Conservation (phyloP, 1,140 invertebrate species). For the Nebria ingens region DNA sequence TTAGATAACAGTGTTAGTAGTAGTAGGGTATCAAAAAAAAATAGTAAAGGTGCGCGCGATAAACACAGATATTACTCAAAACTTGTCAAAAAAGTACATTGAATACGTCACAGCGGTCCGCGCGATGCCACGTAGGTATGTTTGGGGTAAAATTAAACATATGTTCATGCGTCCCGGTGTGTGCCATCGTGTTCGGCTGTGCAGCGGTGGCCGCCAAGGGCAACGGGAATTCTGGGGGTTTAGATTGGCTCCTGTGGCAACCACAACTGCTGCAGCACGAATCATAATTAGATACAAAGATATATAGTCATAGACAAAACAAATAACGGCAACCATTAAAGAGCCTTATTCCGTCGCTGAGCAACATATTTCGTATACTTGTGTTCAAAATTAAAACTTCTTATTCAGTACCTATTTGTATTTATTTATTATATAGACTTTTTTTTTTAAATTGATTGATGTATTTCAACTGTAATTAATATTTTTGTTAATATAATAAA, state of each 20-base stretch:
- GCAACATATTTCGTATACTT: no score
- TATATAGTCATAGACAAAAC: constrained; percentile 9
- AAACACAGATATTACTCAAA: neutral
- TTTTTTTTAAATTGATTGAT: no score
- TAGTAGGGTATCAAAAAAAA: no score
- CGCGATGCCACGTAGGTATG: neutral
- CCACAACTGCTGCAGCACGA: constrained; percentile 12
- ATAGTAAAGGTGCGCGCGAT: neutral
- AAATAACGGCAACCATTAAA: constrained; percentile 14
- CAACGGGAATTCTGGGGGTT: neutral
- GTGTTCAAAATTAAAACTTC: no score
- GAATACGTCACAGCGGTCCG: neutral
- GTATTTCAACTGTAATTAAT: no score
- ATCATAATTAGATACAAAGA: constrained; percentile 14
- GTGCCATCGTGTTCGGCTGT: no score
- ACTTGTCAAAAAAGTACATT: neutral
- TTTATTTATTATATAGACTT: no score
- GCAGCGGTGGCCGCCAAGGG: neutral
- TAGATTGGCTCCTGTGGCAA: neutral
- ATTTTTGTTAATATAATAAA: no score
- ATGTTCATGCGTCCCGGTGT: neutral
- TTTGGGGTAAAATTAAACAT: no score
- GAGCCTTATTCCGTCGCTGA: constrained; percentile 17
- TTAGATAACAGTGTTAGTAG: no score
- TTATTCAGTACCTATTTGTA: no score